Evolutionary conservation across 1,140 invertebrate genomes (phyloP).

Genomic region (Dolichoris vasculosae): DNA sequence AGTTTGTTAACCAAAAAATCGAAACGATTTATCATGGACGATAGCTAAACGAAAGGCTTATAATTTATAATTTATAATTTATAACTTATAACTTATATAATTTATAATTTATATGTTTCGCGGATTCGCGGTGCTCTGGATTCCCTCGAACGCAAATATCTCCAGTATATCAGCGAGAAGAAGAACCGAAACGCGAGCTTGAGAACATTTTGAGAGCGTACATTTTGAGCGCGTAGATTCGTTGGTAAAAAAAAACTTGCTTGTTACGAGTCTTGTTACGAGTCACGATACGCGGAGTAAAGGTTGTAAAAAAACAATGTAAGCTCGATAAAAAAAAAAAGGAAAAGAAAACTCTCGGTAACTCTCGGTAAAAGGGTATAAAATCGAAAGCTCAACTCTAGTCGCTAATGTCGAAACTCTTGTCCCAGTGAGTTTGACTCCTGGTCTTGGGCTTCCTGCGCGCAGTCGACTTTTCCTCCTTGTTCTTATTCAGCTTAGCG

Average conservation of each 20-base stretch:
- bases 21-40: no score
- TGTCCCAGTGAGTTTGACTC: slow-evolving; percentile 39
- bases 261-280: no score
- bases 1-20: no score
- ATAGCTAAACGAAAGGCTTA: no score
- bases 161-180: background rate
- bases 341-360: background rate
- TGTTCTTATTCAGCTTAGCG: background rate
- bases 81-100: no score
- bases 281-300: no score
- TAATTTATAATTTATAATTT: no score
- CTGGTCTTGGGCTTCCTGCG: slow-evolving; percentile 46
- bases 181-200: background rate
- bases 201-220: background rate
- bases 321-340: background rate
- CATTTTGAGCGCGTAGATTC: no score
- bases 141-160: background rate
- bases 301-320: no score
- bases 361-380: background rate
- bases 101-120: no score
- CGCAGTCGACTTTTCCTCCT: slow-evolving; percentile 10
- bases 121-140: background rate
- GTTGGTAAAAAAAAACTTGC: no score
- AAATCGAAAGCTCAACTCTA: background rate
- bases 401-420: slow-evolving; percentile 59